Evolutionary conservation across 1,140 invertebrate genomes (phyloP).

Genomic region (Drosophila repleta): DNA sequence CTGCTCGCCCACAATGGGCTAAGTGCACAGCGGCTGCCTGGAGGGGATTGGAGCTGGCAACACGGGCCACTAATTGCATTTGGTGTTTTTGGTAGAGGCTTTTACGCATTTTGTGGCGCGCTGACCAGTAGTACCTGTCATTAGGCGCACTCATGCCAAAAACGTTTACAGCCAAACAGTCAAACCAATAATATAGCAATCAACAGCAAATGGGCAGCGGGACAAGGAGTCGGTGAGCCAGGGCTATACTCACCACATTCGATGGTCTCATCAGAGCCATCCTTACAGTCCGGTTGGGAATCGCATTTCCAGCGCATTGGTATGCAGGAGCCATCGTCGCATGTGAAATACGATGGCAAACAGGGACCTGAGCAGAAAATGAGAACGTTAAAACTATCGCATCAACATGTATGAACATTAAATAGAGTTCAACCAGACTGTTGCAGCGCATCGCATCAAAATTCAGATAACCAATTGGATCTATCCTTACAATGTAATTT

Average conservation of each 20-base stretch:
- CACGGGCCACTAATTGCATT: conserved; percentile 72
- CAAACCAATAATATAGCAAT: conserved; percentile 79
- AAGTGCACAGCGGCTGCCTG: conserved; percentile 24
- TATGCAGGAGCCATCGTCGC: conserved; percentile 87
- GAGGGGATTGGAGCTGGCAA: conserved; percentile 4
- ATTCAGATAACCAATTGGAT: conserved; percentile 7
- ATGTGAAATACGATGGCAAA: conserved; percentile 86
- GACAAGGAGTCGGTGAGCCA: neutral
- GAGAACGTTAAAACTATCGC: conserved; percentile 27
- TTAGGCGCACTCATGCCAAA: conserved; percentile 52
- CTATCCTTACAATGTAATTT: neutral
- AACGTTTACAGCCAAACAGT: conserved; percentile 56
- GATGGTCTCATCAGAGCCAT: conserved; percentile 88
- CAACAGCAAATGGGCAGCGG: conserved; percentile 37
- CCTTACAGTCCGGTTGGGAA: conserved; percentile 87
- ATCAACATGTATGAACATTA: conserved; percentile 18
- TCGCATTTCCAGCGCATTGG: conserved; percentile 88
- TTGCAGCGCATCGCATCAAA: neutral
- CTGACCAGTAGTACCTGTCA: conserved; percentile 64
- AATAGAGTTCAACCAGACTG: neutral
- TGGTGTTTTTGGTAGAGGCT: conserved; percentile 56
- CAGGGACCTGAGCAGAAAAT: conserved; percentile 71
- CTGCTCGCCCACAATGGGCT: conserved; percentile 16
- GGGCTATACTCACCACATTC: conserved; percentile 85
- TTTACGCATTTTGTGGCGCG: conserved; percentile 40